These are phyloP conservation scores for Pyrrhia umbra DNA, from an alignment of 2,888 invertebrate species.

Conservation along the genomic window DNA sequence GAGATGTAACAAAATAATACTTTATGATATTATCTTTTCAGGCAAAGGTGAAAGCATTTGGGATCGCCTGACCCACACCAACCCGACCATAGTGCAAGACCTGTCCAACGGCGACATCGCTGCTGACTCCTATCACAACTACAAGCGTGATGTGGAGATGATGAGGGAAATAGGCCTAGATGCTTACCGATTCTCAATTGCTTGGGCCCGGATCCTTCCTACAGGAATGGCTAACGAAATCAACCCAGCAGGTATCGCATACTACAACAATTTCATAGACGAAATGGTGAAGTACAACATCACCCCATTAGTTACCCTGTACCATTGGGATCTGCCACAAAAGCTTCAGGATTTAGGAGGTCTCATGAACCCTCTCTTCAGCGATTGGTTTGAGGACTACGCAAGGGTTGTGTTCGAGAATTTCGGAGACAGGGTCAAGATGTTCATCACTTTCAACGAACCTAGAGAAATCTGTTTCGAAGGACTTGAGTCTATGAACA, in stretches of 20 bases:
- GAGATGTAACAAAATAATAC: too few relatives aligned
- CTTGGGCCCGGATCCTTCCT: constrained; percentile 92
- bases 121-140: constrained; percentile 90
- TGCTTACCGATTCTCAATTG: constrained; percentile 89
- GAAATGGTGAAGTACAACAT: constrained; percentile 91
- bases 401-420: constrained; percentile 79
- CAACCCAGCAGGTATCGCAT: constrained; percentile 90
- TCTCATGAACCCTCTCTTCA: constrained; percentile 78
- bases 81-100: constrained; percentile 66
- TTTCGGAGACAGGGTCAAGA: constrained; percentile 87
- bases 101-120: constrained; percentile 89
- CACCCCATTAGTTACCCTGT: constrained; percentile 89
- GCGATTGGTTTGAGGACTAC: constrained; percentile 85
- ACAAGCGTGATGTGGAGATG: constrained; percentile 87
- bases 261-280: constrained; percentile 91
- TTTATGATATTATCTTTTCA: constrained; percentile 39
- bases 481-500: constrained; percentile 80
- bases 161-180: constrained; percentile 82
- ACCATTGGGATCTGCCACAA: constrained; percentile 89
- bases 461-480: constrained; percentile 78
- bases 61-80: constrained; percentile 71
- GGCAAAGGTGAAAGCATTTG: constrained; percentile 74
- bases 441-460: constrained; percentile 91
- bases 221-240: constrained; percentile 85
- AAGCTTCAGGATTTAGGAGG: constrained; percentile 89